Evolutionary conservation across 2,888 invertebrate species (phyloP), one percentile per base, ranked within the genome.

Genomic region (Eueremaeus valkanovi): DNA sequence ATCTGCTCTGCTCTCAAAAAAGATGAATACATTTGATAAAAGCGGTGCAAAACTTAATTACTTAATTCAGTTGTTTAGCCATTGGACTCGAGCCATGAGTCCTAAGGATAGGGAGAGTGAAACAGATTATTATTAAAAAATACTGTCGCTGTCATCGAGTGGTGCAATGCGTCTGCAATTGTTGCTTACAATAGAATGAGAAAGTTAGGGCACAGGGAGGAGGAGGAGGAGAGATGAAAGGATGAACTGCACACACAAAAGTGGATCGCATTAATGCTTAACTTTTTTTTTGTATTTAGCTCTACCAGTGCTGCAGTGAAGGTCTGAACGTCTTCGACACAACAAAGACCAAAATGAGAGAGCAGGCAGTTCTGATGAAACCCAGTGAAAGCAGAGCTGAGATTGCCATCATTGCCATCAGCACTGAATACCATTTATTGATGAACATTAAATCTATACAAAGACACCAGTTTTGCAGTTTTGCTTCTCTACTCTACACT

Each of bases 381-480:
- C 40, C 42, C 24, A 24, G 21, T 68, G 21, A 6, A 68, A 27
- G n/a, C n/a, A n/a, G n/a, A n/a, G n/a, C 40, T 21, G 24, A 68
- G 68, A 68, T 68, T 68, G 68, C 68, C 36, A 68, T 68, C 68
- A 68, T 24, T 63, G 63, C 63, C 31, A 63, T 63, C 63, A 63
- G 24, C 68, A 68, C 68, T 68, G 68, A 68, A 68, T 68, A 24
- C 68, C 68, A 68, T 68, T 68, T 68, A 68, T 68, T 68, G 68
- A 68, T 68, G 68, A 68, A 68, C 68, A 68, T 68, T 68, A 68
- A 68, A 24, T 68, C 68, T 68, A 40, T 68, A 68, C 33, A 68
- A 68, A 68, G 68, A 40, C 33, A 40, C 68, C 31, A 63, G 63
- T 31, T 63, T 33, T 63, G 33, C 58, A 66, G n/a, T 36, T 66